phyloP scores from a whole-genome alignment of 2,797 vertebrate species.

The Phrynocephalus guinanensis region DNA sequence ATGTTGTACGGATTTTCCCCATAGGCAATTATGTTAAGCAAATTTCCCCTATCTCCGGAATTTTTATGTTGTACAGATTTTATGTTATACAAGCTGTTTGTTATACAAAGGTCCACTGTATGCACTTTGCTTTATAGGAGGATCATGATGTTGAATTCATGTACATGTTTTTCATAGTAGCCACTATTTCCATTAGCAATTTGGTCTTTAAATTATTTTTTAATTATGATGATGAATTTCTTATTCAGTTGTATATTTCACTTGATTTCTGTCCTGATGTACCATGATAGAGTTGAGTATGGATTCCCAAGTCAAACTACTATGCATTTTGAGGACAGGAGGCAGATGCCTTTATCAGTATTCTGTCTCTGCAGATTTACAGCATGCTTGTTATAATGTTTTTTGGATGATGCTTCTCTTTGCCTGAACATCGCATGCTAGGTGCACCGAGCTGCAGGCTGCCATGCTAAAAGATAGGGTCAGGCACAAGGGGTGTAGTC shows the following conservation, averaged over 20 bases:
- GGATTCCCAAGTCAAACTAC: background rate
- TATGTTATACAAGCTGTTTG: too few relatives aligned
- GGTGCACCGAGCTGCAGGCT: background rate
- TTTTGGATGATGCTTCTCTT: background rate
- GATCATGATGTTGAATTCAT: constrained; percentile 33
- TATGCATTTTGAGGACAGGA: background rate
- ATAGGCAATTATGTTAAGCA: too few relatives aligned
- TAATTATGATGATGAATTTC: constrained; percentile 53
- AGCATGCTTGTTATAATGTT: background rate
- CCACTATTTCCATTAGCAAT: constrained; percentile 46
- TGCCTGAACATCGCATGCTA: background rate
- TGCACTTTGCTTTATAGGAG: background rate
- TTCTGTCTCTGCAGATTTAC: constrained; percentile 4
- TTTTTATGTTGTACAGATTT: too few relatives aligned
- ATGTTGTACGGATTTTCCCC: too few relatives aligned
- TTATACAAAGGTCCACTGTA: background rate
- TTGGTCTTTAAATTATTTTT: constrained; percentile 55
- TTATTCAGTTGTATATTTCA: constrained; percentile 25
- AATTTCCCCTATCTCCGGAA: too few relatives aligned
- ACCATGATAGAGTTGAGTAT: constrained; percentile 32
- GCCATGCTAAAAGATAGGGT: background rate
- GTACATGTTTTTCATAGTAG: constrained; percentile 36
- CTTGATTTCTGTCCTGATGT: constrained; percentile 49
- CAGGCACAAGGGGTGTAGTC: background rate
- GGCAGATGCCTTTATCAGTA: background rate